Evolutionary conservation across 2,113 vertebrate species (phyloP).

Genomic region (Poicephalus gulielmi): DNA sequence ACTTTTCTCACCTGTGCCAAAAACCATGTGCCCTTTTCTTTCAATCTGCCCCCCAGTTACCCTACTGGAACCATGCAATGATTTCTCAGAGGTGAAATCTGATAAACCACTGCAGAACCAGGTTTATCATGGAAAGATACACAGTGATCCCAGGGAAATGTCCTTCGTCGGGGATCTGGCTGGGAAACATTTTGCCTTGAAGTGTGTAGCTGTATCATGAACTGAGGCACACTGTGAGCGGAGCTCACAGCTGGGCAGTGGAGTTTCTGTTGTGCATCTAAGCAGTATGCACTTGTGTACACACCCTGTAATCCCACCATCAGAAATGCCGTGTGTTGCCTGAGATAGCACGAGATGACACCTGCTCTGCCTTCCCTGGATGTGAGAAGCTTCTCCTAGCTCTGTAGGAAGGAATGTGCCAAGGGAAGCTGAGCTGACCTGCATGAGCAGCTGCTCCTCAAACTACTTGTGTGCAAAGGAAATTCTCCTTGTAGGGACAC

Average conservation of each 20-base stretch:
- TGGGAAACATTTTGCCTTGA: not conserved
- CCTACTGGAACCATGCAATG: too few species aligned
- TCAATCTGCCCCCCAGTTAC: fast-evolving
- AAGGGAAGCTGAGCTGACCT: too few species aligned
- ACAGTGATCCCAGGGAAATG: not conserved
- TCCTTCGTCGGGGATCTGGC: not conserved
- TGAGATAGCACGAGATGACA: not conserved
- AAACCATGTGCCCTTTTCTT: fast-evolving
- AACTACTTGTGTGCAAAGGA: not conserved
- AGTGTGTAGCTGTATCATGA: not conserved
- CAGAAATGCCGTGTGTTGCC: not conserved
- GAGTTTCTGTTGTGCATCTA: too few species aligned
- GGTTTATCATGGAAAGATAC: not conserved
- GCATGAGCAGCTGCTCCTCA: not conserved
- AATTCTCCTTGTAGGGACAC: too few species aligned
- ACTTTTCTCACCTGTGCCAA: not conserved
- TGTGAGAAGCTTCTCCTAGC: not conserved
- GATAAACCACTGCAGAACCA: not conserved
- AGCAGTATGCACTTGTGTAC: not conserved
- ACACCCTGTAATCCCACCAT: not conserved
- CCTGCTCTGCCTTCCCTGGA: too few species aligned
- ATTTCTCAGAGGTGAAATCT: not conserved
- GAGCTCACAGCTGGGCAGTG: too few species aligned
- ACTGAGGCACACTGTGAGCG: fast-evolving
- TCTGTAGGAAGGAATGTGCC: not conserved